Evolutionary conservation across 2,113 vertebrate species (phyloP).

Genomic region (Hippoglossus stenolepis): DNA sequence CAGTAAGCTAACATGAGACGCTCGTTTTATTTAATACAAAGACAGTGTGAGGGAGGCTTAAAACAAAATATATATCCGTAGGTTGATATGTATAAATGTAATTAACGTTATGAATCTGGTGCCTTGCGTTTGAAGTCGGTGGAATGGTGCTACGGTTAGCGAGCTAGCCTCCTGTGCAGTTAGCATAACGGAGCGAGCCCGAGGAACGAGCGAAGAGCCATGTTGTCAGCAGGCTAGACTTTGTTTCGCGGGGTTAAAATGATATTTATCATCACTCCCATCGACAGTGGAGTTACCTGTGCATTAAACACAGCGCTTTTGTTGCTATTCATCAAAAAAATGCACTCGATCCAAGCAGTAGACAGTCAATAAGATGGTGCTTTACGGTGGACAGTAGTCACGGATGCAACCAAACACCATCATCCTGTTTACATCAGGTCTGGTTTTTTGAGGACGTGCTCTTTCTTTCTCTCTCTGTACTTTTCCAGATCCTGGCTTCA

Average conservation of each 20-base stretch:
- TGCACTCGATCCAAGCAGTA: background rate
- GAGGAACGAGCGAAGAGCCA: background rate
- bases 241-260: background rate
- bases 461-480: background rate
- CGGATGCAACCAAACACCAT: no score
- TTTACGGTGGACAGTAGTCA: no score
- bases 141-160: background rate
- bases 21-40: background rate
- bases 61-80: background rate
- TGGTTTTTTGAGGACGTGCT: background rate
- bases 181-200: slow-evolving; percentile 11
- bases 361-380: background rate
- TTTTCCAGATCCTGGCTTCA: slow-evolving; percentile 47
- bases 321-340: background rate
- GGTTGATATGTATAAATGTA: background rate
- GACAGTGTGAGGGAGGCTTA: background rate
- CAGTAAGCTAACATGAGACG: background rate
- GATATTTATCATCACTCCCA: background rate
- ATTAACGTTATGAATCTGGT: background rate
- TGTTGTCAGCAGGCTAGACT: background rate
- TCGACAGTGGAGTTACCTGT: background rate
- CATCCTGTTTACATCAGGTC: no score
- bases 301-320: background rate
- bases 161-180: background rate
- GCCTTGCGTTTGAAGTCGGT: background rate